Evolutionary conservation across 2,888 invertebrate genomes (phyloP), one percentile per base, ranked within the genome.

Genomic region (Fragum fragum): DNA sequence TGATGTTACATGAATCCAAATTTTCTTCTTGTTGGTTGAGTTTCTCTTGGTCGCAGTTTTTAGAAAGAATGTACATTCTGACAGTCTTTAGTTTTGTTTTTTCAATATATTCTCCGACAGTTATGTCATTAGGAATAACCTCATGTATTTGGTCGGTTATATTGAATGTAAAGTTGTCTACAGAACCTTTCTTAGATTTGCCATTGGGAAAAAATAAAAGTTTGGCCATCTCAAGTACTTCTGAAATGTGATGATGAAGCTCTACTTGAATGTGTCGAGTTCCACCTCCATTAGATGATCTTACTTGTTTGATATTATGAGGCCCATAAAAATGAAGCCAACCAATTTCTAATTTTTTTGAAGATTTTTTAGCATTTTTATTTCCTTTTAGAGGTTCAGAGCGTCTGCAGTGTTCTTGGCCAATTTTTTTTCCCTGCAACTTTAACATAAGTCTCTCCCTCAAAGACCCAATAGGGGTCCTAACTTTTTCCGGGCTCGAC

Each of bases 261-360:
- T 28, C 18, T 21, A 68, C 26, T 39, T 68, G 9, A 39, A 0
- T 16, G 21, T 29, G 11, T 68, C 68, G 36, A n/a, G 68, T 68
- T 1, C 68, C 68, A n/a, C 68, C 68, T 42, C 68, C 68, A 68
- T 68, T 42, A 29, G 68, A 11, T n/a, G 68, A 68, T 32, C 68
- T 36, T n/a, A 68, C 39, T 23, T 68, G 68, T 32, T 68, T 68
- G 11, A 16, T 23, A 39, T 16, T 21, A 68, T n/a, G 11, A 36
- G 29, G 9, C 5, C 68, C 68, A 39, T 42, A 39, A 11, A n/a
- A n/a, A 42, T 39, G 36, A 42, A 39, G 23, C 39, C 36, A 68
- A 1, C 68, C 68, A 21, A 68, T n/a, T 42, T 68, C 68, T 21
- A 39, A 18, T 39, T 68, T 68, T 42, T 32, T 68, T 39, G 14